Evolutionary conservation across 2,888 invertebrate species (phyloP).

Genomic region (Ypsolopha scabrella): DNA sequence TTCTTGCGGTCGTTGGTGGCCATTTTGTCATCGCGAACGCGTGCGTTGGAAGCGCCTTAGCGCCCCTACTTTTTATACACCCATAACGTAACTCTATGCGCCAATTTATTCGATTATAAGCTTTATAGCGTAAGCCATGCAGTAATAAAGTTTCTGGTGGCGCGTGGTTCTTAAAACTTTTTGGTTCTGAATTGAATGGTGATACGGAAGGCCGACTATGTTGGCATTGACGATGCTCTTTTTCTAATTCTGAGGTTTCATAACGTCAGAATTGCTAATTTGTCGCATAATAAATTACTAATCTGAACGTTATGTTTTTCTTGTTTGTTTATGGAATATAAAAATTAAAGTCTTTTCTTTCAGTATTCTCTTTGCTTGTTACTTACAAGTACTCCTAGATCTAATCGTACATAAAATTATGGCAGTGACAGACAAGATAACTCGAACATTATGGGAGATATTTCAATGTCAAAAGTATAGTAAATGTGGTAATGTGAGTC

Average conservation of each 20-base stretch:
- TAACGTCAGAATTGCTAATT: not conserved
- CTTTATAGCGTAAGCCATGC: not conserved
- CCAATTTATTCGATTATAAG: not conserved
- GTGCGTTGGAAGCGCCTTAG: slow-evolving; percentile 19
- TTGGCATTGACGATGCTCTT: slow-evolving; percentile 1
- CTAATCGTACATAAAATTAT: no score
- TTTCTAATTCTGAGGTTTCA: not conserved
- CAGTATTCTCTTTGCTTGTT: no score
- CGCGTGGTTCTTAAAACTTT: no score
- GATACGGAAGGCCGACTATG: slow-evolving; percentile 2
- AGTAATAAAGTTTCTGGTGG: no score
- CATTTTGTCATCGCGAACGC: slow-evolving; percentile 48
- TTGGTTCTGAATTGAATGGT: not conserved
- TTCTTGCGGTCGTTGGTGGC: slow-evolving; percentile 40
- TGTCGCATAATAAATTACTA: not conserved
- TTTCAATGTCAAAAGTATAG: no score
- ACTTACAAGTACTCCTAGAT: no score
- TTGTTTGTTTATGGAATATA: no score
- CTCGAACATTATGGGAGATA: no score
- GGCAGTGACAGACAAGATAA: no score
- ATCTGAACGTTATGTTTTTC: not conserved
- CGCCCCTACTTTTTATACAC: not conserved
- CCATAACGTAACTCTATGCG: not conserved
- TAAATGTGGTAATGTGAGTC: no score
- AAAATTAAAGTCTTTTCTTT: no score